Evolutionary conservation across 2,797 vertebrate genomes (phyloP).

Genomic region (Gymnothorax javanicus): DNA sequence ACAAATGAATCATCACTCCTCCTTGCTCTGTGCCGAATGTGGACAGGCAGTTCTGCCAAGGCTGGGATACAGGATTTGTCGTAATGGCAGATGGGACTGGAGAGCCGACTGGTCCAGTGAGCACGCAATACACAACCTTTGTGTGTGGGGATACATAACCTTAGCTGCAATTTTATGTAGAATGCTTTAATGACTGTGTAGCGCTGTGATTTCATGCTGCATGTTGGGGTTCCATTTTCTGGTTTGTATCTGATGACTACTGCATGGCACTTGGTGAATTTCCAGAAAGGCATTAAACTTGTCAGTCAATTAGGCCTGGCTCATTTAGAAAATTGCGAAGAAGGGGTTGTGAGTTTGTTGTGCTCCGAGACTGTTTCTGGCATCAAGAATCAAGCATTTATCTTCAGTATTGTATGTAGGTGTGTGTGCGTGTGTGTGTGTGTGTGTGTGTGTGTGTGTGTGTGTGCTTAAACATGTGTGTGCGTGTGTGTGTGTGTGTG

Average conservation of each 20-base stretch:
- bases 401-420: neutral
- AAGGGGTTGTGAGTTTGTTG: neutral
- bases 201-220: too few species aligned
- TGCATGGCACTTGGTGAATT: too few species aligned
- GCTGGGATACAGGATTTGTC: neutral
- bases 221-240: too few species aligned
- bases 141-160: too few species aligned
- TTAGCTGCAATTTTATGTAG: too few species aligned
- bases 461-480: too few species aligned
- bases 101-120: neutral
- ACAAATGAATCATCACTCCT: neutral
- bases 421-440: neutral
- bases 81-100: neutral
- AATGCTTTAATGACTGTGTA: too few species aligned
- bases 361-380: neutral
- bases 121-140: neutral
- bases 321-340: neutral
- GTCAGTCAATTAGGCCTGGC: too few species aligned
- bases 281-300: too few species aligned
- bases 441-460: neutral
- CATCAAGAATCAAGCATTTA: neutral
- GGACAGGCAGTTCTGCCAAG: neutral
- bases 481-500: too few species aligned
- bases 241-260: too few species aligned
- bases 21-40: neutral